phyloP scores from a whole-genome alignment of 2,888 invertebrate genomes.

The Parnassius smintheus region DNA sequence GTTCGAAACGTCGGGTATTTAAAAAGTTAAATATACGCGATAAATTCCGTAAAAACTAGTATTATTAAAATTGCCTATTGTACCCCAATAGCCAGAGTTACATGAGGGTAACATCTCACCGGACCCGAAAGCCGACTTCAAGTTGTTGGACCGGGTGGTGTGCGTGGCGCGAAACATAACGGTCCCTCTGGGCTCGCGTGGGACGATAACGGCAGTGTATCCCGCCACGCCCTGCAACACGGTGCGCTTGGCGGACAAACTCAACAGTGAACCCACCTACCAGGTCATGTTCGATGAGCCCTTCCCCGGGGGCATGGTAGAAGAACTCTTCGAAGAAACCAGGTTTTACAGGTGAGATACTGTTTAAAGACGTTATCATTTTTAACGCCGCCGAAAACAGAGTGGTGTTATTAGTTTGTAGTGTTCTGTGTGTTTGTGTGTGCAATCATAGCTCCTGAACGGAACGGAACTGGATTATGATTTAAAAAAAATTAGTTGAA shows the following conservation, averaged over 20 bases:
- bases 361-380: too few species aligned
- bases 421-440: too few species aligned
- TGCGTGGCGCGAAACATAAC: conserved; percentile 87
- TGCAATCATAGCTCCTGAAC: too few species aligned
- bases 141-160: conserved; percentile 92
- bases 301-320: conserved; percentile 83
- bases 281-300: conserved; percentile 91
- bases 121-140: conserved; percentile 84
- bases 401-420: too few species aligned
- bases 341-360: conserved; percentile 62
- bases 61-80: too few species aligned
- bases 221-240: conserved; percentile 60
- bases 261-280: conserved; percentile 82
- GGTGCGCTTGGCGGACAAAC: conserved; percentile 74
- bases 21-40: too few species aligned
- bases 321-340: conserved; percentile 54
- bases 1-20: too few species aligned
- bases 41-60: too few species aligned
- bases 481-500: too few species aligned
- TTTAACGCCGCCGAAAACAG: too few species aligned
- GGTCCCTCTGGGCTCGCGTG: conserved; percentile 90
- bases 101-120: conserved; percentile 83
- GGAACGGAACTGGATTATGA: too few species aligned
- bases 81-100: conserved; percentile 57
- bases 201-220: conserved; percentile 89